Evolutionary conservation across 2,888 invertebrate species (phyloP).

Genomic region (Margaritifera margaritifera): DNA sequence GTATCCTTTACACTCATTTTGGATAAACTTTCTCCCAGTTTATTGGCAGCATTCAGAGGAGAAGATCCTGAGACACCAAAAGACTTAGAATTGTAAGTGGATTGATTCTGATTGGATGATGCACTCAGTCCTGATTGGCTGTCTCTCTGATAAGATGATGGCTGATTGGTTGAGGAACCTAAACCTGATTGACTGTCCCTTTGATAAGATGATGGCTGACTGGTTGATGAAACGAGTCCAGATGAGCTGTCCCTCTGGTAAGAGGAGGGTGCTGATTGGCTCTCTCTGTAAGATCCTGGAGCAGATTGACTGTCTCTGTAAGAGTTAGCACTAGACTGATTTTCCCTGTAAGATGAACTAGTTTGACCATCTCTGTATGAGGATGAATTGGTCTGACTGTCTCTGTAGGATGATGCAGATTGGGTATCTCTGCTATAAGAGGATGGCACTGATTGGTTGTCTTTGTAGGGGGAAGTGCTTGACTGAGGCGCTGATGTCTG

Average conservation of each 20-base stretch:
- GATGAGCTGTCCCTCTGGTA: constrained; percentile 25
- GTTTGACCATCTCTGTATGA: constrained; percentile 14
- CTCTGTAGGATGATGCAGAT: constrained; percentile 32
- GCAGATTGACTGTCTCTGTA: constrained; percentile 35
- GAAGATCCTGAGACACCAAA: constrained; percentile 27
- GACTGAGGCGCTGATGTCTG: constrained; percentile 31
- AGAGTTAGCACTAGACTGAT: constrained; percentile 29
- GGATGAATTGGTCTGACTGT: constrained; percentile 23
- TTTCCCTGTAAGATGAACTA: constrained; percentile 28
- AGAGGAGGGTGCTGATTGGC: constrained; percentile 20
- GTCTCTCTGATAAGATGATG: not conserved
- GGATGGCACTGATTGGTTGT: constrained; percentile 37
- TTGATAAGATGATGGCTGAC: constrained; percentile 13
- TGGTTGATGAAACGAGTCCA: constrained; percentile 22
- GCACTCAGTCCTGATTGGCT: constrained; percentile 29
- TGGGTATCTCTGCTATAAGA: constrained; percentile 45
- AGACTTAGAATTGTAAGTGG: constrained; percentile 55
- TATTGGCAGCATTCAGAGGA: constrained; percentile 49
- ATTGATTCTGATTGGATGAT: constrained; percentile 51
- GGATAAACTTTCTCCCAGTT: constrained; percentile 65
- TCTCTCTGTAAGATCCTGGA: constrained; percentile 19
- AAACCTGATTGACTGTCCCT: constrained; percentile 15
- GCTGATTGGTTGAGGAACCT: constrained; percentile 17
- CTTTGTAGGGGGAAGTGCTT: constrained; percentile 34
- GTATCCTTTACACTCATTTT: constrained; percentile 66